A percentile compares a stretch with the other conserved stretches of the same genome.
Evolutionary conservation across 37 sponge, comb jelly and placozoan species (phyloP).

Genomic region (Spongilla lacustris): DNA sequence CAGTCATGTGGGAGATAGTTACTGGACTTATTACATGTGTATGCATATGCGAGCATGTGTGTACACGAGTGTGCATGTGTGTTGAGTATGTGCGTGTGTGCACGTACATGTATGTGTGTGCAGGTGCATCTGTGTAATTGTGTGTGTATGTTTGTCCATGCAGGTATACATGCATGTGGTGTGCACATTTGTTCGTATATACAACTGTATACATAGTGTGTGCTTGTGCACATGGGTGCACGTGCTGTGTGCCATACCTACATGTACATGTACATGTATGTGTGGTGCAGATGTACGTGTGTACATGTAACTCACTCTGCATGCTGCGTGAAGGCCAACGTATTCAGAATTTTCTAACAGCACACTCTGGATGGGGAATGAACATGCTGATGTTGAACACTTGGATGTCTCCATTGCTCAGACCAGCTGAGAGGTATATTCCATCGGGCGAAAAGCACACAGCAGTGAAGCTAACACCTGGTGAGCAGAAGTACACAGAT

Average conservation of each 20-base stretch:
- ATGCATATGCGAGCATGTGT: neutral
- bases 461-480: conserved; percentile 18
- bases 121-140: conserved; percentile 11
- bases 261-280: neutral
- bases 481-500: neutral
- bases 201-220: too few species aligned
- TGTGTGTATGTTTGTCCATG: neutral
- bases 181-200: too few species aligned
- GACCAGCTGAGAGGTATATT: conserved; percentile 61
- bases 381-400: conserved; percentile 45
- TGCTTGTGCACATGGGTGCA: too few species aligned
- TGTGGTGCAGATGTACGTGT: neutral
- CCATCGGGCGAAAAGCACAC: conserved; percentile 69
- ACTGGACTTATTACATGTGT: too few species aligned
- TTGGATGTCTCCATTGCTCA: conserved; percentile 46
- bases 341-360: neutral
- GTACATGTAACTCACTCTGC: neutral
- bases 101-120: conserved; percentile 20
- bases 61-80: neutral
- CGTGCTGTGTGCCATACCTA: neutral
- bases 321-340: neutral
- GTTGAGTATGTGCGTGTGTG: conserved; percentile 13
- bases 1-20: too few species aligned
- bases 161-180: too few species aligned
- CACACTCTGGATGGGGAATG: conserved; percentile 3